phyloP scores from a whole-genome alignment of 2,797 vertebrate species.

The Sorex maritimensis region DNA sequence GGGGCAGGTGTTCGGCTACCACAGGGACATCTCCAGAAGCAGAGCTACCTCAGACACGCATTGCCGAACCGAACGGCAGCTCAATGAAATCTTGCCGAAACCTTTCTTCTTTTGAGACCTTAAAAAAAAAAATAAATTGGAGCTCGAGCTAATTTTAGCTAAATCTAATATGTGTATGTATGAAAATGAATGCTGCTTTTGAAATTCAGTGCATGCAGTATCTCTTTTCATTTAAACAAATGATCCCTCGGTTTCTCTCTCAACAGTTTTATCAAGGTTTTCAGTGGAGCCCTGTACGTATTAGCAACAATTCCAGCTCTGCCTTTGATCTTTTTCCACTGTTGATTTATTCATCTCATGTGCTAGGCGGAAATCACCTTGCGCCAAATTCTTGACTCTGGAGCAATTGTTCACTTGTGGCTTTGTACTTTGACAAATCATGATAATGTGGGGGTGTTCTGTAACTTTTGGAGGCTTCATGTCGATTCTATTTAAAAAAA shows the following conservation, averaged over 20 bases:
- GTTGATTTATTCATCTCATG: slow-evolving; percentile 63
- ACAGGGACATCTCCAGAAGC: neutral
- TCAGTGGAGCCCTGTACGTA: slow-evolving; percentile 67
- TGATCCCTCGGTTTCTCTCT: slow-evolving; percentile 82
- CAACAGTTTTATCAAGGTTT: slow-evolving; percentile 83
- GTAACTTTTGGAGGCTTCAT: slow-evolving; percentile 47
- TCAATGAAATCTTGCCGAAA: slow-evolving; percentile 64
- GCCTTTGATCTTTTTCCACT: slow-evolving; percentile 76
- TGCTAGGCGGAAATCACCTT: slow-evolving; percentile 76
- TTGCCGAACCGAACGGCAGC: neutral
- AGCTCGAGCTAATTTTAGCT: slow-evolving; percentile 83
- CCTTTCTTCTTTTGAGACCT: slow-evolving; percentile 75
- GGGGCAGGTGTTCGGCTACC: neutral
- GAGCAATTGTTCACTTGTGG: slow-evolving; percentile 78
- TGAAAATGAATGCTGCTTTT: slow-evolving; percentile 76
- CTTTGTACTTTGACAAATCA: slow-evolving; percentile 72
- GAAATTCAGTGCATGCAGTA: slow-evolving; percentile 67
- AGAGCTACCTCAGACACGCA: neutral
- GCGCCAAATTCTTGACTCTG: slow-evolving; percentile 70
- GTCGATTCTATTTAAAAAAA: neutral
- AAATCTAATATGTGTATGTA: slow-evolving; percentile 70
- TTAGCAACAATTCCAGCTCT: slow-evolving; percentile 74
- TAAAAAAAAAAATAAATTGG: slow-evolving; percentile 31
- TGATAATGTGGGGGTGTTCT: slow-evolving; percentile 43
- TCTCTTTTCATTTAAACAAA: slow-evolving; percentile 84